Base-by-base conservation (phyloP, 2,888 invertebrate species). In the Balanococcus diminutus region DNA sequence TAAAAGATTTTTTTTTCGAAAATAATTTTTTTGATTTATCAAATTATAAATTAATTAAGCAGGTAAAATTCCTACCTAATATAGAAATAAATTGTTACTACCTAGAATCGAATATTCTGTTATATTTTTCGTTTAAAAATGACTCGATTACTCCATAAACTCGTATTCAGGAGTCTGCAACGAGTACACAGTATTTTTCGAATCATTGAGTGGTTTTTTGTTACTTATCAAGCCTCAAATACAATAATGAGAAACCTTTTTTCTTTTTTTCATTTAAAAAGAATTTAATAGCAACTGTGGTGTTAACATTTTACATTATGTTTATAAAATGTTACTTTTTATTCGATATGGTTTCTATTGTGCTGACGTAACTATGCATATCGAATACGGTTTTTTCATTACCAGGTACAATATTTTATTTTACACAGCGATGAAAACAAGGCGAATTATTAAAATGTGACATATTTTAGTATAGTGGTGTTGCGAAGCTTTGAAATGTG, bases 231-330 rank as follows among this genome's bases (percentile, higher is more conserved):
- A 56, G 61, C 16, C 28, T 61, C 51, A 56, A 83, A 83, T 56
- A 83, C 56, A 83, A 61, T 83, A 83, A 83, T 51, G 83, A 83
- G 56, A 83, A 51, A 56, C 31, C 19, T 19, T 75, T 83, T 83
- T 83, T 82, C 9, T 42, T 31, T 82, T 51, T 19, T 51, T 51
- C 51, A 83, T 56, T 51, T 32, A 83, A 31, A 46, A 61, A 61
- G 56, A 61, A 83, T 56, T 32, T 83, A 83, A 83, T 61, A 46
- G 83, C 83, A 56, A 28, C 83, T 42, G 19, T 83, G 83, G 83
- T 56, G 83, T 83, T 83, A 83, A 83, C 56, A 83, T 83, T 83
- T 83, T 61, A 56, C 83, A 83, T 83, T 83, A 83, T 51, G 51
- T 83, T 83, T 51, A 32, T 83, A 61, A 56, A 83, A 83, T 32